Base-by-base conservation (phyloP, 30 jellyfish, hydroid and myxozoan species). In the Hydra vulgaris region DNA sequence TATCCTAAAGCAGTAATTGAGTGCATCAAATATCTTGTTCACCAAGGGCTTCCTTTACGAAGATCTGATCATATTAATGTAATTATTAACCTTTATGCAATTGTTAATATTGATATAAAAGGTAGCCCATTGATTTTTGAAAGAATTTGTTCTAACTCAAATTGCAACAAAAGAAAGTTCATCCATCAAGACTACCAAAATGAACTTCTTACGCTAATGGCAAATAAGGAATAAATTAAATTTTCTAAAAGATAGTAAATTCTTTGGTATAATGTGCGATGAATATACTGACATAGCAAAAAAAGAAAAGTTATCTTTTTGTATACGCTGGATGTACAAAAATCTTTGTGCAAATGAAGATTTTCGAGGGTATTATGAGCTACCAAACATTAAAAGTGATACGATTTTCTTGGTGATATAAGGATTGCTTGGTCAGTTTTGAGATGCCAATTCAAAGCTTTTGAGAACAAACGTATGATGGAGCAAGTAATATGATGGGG, bases 301-400 rank as follows among this genome's bases (percentile, higher is more conserved):
- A 23, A 82, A 82, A 55, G 84, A 82, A 88, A 88, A 82, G 27
- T 56, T 82, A n/a, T 82, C 89, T 22, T 53, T 76, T 26, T 76
- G 83, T 26, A 66, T 76, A 7, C 82, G 83, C 7, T 76, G 75
- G 74, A 27, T 71, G 20, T 17, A 71, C 22, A 21, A 21, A 56
- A 56, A 71, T 18, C 18, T 23, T 18, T 23, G 27, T 0, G n/a
- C n/a, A n/a, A n/a, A n/a, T n/a, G n/a, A n/a, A n/a, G n/a, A n/a
- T n/a, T n/a, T n/a, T n/a, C n/a, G 79, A 71, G 22, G 79, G 22
- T 23, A 18, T 17, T 71, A 20, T 71, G 0, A 23, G 79, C 17
- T 71, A 71, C 18, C 17, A 15, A 56, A 56, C 71, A 56, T 56
- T 15, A 56, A 56, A 56, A 56, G 71, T n/a, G 71, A 56, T 15